Conservation (phyloP, 2,113 vertebrate genomes). For the Poecile atricapillus region DNA sequence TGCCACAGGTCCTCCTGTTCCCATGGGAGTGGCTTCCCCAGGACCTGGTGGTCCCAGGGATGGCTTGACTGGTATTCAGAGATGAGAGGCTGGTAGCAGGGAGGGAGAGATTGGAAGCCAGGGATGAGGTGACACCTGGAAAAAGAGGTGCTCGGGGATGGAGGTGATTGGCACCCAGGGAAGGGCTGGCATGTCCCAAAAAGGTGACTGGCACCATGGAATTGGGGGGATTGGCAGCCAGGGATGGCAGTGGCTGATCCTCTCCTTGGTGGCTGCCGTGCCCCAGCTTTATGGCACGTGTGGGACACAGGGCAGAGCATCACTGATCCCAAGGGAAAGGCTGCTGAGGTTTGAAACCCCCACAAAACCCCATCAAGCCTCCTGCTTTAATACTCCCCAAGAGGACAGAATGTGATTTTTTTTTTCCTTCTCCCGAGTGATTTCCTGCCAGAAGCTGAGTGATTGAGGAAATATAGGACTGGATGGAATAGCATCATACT, state of each 20-base stretch:
- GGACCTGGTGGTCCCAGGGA: not conserved
- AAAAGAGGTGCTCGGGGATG: not conserved
- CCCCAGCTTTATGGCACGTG: accelerated
- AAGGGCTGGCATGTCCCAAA: not conserved
- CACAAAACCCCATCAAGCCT: not conserved
- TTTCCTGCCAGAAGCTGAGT: not conserved
- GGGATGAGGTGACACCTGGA: not conserved
- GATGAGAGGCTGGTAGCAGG: not conserved
- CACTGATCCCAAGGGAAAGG: not conserved
- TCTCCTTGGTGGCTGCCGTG: not conserved
- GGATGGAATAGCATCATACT: not conserved
- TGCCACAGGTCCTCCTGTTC: not conserved
- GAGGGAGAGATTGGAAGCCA: not conserved
- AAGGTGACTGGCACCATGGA: not conserved
- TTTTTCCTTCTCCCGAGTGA: accelerated
- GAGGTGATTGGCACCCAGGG: accelerated
- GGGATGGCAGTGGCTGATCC: no score
- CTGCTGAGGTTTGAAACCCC: not conserved
- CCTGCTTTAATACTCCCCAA: not conserved
- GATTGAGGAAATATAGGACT: not conserved
- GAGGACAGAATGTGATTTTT: not conserved
- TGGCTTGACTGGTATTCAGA: accelerated
- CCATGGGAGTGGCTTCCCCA: not conserved
- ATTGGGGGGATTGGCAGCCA: not conserved
- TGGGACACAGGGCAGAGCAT: not conserved